Percentiles rank a stretch among this genome's conserved stretches.
phyloP scores from a whole-genome alignment of 2,888 invertebrate genomes.

The Dicyrtoma fusca region DNA sequence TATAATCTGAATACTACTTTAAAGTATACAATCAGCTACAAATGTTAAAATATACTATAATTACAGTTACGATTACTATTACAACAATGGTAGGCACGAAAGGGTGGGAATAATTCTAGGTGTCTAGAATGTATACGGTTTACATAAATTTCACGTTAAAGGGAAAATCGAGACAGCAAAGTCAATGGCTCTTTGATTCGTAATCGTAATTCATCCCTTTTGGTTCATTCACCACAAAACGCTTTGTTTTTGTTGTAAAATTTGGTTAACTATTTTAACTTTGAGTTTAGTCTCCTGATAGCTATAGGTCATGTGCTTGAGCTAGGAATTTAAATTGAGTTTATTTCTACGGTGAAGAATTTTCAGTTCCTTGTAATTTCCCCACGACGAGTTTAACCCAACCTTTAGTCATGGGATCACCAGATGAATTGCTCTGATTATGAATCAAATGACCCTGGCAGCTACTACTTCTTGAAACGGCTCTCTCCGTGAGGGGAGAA shows the following conservation, averaged over 20 bases:
- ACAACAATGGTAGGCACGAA: no score
- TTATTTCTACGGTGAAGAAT: neutral
- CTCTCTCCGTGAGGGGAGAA: slow-evolving; percentile 54
- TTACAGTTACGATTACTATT: no score
- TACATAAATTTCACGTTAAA: no score
- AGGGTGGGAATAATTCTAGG: neutral
- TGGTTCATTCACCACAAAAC: neutral
- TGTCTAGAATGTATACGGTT: no score
- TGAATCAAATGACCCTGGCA: slow-evolving; percentile 25
- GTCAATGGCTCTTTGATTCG: no score
- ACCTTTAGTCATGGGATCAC: slow-evolving; percentile 61
- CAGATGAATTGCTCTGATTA: neutral
- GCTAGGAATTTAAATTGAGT: neutral
- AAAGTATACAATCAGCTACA: no score
- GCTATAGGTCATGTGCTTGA: neutral
- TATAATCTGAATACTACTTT: no score
- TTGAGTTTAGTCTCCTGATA: neutral
- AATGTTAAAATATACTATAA: no score
- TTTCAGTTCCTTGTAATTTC: slow-evolving; percentile 65
- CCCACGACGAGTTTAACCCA: slow-evolving; percentile 78
- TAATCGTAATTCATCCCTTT: no score
- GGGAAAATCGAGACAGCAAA: no score
- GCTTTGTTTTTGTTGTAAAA: neutral
- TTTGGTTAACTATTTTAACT: neutral
- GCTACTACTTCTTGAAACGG: slow-evolving; percentile 49